phyloP scores from a whole-genome alignment of 2,797 vertebrate species.

The Balearica regulorum region DNA sequence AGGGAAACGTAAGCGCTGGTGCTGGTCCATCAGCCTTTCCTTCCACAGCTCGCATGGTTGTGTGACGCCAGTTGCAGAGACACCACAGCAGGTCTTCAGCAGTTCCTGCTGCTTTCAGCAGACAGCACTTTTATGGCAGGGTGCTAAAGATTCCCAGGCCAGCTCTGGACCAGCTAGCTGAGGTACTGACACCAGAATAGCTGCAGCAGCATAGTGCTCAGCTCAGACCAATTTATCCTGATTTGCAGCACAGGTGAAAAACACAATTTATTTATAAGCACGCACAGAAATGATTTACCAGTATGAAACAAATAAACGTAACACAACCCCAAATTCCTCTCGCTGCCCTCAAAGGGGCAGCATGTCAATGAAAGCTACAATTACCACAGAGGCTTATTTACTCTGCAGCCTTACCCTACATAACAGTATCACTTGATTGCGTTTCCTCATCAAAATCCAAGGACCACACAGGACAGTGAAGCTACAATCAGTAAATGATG shows the following conservation, averaged over 20 bases:
- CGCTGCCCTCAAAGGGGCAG: neutral
- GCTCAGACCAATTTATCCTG: neutral
- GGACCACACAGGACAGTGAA: neutral
- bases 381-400: neutral
- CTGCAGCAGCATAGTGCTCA: neutral
- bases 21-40: neutral
- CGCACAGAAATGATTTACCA: neutral
- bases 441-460: neutral
- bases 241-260: neutral
- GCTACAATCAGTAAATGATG: neutral
- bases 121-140: fast-evolving
- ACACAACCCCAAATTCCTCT: neutral
- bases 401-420: neutral
- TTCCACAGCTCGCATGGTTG: fast-evolving
- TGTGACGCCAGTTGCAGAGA: fast-evolving
- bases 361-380: neutral
- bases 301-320: neutral
- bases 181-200: fast-evolving
- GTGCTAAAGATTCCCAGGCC: neutral
- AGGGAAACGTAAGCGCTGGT: fast-evolving
- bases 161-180: neutral
- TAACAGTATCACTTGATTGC: neutral
- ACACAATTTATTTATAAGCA: neutral
- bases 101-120: neutral
- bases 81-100: neutral